phyloP scores from a whole-genome alignment of 2,888 invertebrate genomes.

The Cephus spinipes region DNA sequence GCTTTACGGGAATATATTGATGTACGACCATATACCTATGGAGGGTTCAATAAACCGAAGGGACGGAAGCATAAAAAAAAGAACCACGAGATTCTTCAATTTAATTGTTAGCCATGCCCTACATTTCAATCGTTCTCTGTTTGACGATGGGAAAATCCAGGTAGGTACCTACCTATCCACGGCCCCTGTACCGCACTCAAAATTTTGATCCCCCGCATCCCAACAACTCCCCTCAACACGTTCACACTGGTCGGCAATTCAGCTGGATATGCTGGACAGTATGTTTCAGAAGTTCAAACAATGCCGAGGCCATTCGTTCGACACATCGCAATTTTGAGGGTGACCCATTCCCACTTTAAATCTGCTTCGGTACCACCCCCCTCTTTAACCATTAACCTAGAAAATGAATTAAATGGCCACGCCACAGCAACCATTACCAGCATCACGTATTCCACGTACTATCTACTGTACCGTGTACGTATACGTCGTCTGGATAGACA shows the following conservation, averaged over 20 bases:
- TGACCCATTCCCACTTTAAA: background rate
- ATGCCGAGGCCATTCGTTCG: slow-evolving; percentile 8
- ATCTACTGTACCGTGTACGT: background rate
- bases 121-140: background rate
- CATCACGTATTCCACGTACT: too few relatives aligned
- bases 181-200: background rate
- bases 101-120: slow-evolving; percentile 25
- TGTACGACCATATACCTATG: background rate
- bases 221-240: background rate
- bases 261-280: slow-evolving; percentile 17
- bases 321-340: background rate
- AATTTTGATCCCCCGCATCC: background rate
- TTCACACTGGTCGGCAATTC: slow-evolving; percentile 17
- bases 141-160: background rate
- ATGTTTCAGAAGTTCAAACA: slow-evolving; percentile 29
- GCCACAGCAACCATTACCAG: background rate
- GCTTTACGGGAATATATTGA: background rate
- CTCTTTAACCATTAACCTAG: slow-evolving; percentile 15
- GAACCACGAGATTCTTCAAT: slow-evolving; percentile 9
- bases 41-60: background rate
- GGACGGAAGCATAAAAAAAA: background rate
- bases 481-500: background rate
- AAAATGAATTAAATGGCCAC: slow-evolving; percentile 7
- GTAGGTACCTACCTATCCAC: background rate
- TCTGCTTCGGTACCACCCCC: background rate